Conservation (phyloP, 2,113 vertebrate species). For the Labeo rohita region DNA sequence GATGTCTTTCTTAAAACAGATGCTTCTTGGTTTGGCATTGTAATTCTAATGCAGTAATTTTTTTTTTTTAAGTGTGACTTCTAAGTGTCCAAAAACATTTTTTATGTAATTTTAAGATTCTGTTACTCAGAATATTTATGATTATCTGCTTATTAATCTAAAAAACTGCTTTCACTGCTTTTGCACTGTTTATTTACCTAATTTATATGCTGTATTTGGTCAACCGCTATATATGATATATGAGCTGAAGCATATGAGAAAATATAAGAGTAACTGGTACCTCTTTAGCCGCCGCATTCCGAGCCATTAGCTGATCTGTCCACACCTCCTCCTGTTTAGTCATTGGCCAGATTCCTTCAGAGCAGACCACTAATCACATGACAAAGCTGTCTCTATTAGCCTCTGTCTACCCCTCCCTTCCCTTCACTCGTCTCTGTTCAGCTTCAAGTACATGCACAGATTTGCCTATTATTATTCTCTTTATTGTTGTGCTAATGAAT, state of each 20-base stretch:
- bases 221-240: constrained; percentile 29
- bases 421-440: constrained; percentile 43
- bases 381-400: constrained; percentile 71
- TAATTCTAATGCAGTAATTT: neutral
- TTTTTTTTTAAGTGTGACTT: neutral
- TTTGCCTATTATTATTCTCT: constrained; percentile 35
- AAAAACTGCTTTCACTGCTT: neutral
- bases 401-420: constrained; percentile 43
- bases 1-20: neutral
- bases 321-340: constrained; percentile 47
- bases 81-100: neutral
- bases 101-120: neutral
- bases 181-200: too few species aligned
- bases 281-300: constrained; percentile 40
- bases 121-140: neutral
- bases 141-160: neutral
- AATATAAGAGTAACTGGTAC: constrained; percentile 30
- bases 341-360: constrained; percentile 62
- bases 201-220: neutral
- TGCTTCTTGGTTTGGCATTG: neutral
- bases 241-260: constrained; percentile 1
- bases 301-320: constrained; percentile 53
- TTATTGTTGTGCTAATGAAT: constrained; percentile 46
- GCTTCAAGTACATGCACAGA: constrained; percentile 29
- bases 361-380: constrained; percentile 65